These are phyloP conservation scores for Pogonomyrmex californicus DNA, from an alignment of 1,140 invertebrate species.

Conservation along the genomic window DNA sequence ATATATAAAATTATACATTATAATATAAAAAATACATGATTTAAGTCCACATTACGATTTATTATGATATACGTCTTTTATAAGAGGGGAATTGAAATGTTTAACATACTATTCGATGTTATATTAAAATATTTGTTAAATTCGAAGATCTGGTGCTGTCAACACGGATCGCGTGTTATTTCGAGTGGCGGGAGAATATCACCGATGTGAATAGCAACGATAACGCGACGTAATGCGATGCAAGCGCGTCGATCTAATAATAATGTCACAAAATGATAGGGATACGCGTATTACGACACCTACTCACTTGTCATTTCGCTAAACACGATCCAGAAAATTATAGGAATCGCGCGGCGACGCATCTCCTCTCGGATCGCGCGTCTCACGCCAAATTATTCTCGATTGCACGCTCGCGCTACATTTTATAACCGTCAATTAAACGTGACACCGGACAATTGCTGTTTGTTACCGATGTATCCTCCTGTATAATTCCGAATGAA, in stretches of 20 bases:
- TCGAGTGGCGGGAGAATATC: constrained; percentile 6
- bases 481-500: constrained; percentile 42
- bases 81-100: background rate
- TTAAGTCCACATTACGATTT: background rate
- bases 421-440: constrained; percentile 82
- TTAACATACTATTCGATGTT: background rate
- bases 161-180: constrained; percentile 14
- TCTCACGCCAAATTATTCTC: constrained; percentile 78
- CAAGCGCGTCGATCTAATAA: constrained; percentile 54
- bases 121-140: background rate
- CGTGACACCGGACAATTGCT: constrained; percentile 64
- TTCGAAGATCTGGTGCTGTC: background rate
- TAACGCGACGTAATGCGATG: constrained; percentile 23
- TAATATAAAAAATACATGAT: background rate
- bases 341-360: constrained; percentile 64
- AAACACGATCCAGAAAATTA: constrained; percentile 60
- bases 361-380: constrained; percentile 43
- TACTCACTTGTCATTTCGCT: constrained; percentile 43
- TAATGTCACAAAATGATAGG: constrained; percentile 58
- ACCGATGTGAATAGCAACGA: background rate
- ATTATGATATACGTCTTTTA: background rate
- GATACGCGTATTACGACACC: constrained; percentile 47
- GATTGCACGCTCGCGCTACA: constrained; percentile 73
- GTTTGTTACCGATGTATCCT: constrained; percentile 43
- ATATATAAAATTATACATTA: background rate